phyloP scores from a whole-genome alignment of 2,113 vertebrate species.

The Mus spicilegus region DNA sequence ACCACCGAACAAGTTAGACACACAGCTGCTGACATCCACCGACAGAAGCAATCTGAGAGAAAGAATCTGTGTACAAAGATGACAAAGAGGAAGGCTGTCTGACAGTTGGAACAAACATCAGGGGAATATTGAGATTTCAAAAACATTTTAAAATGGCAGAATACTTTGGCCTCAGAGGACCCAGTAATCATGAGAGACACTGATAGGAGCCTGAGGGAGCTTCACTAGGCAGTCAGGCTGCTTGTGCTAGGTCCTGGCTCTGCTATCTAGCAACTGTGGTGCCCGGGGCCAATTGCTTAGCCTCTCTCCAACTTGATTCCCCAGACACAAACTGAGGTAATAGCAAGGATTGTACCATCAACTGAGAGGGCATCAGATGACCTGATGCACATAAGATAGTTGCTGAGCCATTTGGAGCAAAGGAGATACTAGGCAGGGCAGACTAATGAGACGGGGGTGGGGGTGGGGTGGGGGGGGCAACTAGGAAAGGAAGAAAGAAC shows the following conservation, averaged over 20 bases:
- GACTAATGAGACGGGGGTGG: background rate
- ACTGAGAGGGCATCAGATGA: background rate
- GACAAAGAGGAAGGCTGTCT: background rate
- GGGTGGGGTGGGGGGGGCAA: rapidly evolving
- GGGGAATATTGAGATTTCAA: background rate
- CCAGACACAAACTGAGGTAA: background rate
- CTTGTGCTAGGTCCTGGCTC: background rate
- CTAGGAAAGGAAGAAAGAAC: background rate
- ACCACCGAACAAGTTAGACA: background rate
- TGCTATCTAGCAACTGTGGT: background rate
- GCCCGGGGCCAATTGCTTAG: background rate
- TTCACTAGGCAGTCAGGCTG: background rate
- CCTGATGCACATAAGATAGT: rapidly evolving
- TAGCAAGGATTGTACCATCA: background rate
- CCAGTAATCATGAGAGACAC: background rate
- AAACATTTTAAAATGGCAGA: background rate
- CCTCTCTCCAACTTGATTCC: background rate
- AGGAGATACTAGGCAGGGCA: background rate
- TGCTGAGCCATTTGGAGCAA: background rate
- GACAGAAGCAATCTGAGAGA: background rate
- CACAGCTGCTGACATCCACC: background rate
- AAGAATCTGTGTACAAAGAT: background rate
- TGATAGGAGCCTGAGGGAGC: background rate
- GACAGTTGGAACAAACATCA: background rate
- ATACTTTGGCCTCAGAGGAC: background rate